These are phyloP conservation scores for Siniperca knerii DNA, from an alignment of 2,113 vertebrate species.

Conservation along the genomic window DNA sequence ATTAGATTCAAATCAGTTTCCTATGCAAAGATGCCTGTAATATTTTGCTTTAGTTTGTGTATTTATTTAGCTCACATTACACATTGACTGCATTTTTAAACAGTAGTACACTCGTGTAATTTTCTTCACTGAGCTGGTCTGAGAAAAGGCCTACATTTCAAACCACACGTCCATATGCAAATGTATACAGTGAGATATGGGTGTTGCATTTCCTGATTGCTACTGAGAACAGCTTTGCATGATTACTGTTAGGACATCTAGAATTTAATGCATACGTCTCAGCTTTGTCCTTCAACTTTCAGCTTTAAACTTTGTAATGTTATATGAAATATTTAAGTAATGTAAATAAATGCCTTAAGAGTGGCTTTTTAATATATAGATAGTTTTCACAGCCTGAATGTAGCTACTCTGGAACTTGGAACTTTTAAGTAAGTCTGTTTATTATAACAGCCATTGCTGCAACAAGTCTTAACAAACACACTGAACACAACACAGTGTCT, in stretches of 20 bases:
- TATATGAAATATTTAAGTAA: slow-evolving; percentile 11
- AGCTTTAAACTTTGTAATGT: slow-evolving; percentile 3
- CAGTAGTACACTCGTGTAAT: background rate
- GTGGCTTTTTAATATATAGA: background rate
- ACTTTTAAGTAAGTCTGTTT: background rate
- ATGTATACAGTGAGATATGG: slow-evolving; percentile 36
- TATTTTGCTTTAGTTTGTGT: background rate
- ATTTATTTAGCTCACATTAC: slow-evolving; percentile 18
- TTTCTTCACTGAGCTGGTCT: slow-evolving; percentile 16
- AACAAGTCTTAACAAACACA: slow-evolving; percentile 53
- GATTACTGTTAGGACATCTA: slow-evolving; percentile 11
- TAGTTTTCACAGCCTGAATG: slow-evolving; percentile 2
- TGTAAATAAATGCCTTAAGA: slow-evolving; percentile 27
- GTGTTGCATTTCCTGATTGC: slow-evolving; percentile 54
- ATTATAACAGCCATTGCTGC: slow-evolving; percentile 32
- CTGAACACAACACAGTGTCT: background rate
- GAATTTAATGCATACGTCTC: background rate
- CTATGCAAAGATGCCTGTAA: background rate
- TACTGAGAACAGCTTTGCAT: slow-evolving; percentile 18
- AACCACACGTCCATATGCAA: slow-evolving; percentile 59
- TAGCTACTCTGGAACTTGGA: slow-evolving; percentile 6
- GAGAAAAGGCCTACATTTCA: slow-evolving; percentile 26
- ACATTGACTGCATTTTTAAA: background rate
- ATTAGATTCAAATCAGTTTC: slow-evolving; percentile 7
- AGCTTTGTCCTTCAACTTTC: background rate